Evolutionary conservation across 2,113 vertebrate species (phyloP), one percentile per base, ranked within the genome.

Genomic region (Neomonachus schauinslandi): DNA sequence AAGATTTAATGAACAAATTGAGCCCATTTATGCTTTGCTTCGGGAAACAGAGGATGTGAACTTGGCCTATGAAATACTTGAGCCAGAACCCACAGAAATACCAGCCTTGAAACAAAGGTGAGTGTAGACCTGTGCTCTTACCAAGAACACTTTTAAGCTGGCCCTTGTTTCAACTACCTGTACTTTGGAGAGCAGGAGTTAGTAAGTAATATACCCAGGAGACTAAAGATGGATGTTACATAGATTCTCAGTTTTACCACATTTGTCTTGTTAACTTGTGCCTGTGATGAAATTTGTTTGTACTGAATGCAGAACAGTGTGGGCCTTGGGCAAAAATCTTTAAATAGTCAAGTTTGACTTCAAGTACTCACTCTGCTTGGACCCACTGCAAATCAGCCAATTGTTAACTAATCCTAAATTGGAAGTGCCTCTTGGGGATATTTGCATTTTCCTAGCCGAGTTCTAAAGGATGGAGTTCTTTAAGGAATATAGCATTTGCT

Each of bases 1-100:
- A 3, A 99, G 99, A 81, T 99, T 99, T 98, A 99, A 99, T 2
- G 99, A 99, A 98, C 99, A 99, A 98, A 99, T 99, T 15, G 99
- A 99, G 97, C 99, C 99, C 94, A 99, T 99, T 98, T 99, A 99
- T 1, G 99, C 98, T 0, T 98, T 99, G 92, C 99, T 99, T 55
- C 99, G 99, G 0, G 99, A 99, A 98, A 99, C 99, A 0, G 99
- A 99, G 96, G 99, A 99, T 0, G 98, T 99, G 59, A 99, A 99
- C 98, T 98, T 99, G 97, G 99, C 99, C 76, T 99, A 99, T 89
- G 99, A 99, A 87, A 98, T 99, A 98, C 99, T 99, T 93, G 99
- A 99, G 97, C 99, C 99, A 0, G 99, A 99, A 96, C 99, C 99
- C 39, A 97, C 99, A 4, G 99, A 99, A 98, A 99, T 99, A 97